Conservation (phyloP, 1,140 invertebrate genomes). For the Neodiprion virginianus region DNA sequence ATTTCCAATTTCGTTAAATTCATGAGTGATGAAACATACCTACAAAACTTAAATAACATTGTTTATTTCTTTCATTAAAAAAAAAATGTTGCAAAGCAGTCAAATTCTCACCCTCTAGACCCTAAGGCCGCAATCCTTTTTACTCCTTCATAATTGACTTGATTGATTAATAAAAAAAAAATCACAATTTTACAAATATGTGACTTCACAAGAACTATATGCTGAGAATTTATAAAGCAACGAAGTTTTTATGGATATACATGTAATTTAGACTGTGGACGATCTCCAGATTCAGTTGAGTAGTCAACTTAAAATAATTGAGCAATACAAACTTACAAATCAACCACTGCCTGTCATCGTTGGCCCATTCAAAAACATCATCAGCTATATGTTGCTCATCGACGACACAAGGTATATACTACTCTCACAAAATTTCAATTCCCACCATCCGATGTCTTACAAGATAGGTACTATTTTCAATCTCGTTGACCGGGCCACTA, state of each 20-base stretch:
- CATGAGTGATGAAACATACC: too few species aligned
- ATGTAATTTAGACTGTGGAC: not conserved
- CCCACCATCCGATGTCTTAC: too few species aligned
- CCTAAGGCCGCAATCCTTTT: not conserved
- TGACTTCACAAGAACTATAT: not conserved
- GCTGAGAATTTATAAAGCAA: not conserved
- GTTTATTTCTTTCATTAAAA: too few species aligned
- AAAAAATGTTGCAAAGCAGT: too few species aligned
- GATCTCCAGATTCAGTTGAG: not conserved
- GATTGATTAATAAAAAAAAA: not conserved
- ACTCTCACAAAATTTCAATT: not conserved
- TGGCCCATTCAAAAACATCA: not conserved
- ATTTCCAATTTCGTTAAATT: too few species aligned
- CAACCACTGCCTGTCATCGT: slow-evolving; percentile 5
- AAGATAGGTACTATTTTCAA: too few species aligned
- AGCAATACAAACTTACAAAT: slow-evolving; percentile 8
- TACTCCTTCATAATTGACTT: not conserved
- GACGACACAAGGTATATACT: not conserved
- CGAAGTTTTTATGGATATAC: not conserved
- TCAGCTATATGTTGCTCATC: not conserved
- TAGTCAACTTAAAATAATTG: not conserved
- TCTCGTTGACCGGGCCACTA: too few species aligned
- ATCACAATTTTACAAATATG: not conserved
- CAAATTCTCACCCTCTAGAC: not conserved
- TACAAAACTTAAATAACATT: not conserved